A percentile compares a stretch with the other conserved stretches of the same genome.
Conservation (phyloP, 2,888 invertebrate species). For the Andrena camellia region DNA sequence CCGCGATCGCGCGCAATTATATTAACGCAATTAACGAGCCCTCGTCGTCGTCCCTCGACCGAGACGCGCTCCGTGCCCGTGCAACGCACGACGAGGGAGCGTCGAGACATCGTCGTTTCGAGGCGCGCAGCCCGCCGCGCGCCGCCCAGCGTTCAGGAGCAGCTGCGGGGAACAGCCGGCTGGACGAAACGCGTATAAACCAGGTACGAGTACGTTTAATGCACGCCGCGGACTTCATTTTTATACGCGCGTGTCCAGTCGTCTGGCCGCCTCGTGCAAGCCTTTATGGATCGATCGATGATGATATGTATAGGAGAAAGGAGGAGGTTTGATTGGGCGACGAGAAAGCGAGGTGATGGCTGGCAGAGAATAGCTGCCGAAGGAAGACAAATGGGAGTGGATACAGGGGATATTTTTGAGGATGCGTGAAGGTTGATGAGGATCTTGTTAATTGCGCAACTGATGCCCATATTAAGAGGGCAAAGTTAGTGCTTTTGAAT, state of each 20-base stretch:
- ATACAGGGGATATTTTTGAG: too few relatives aligned
- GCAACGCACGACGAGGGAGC: conserved; percentile 37
- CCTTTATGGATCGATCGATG: conserved; percentile 21
- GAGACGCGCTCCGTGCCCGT: conserved; percentile 20
- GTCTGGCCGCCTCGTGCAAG: neutral
- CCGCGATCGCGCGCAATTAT: conserved; percentile 45
- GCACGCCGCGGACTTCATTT: conserved; percentile 17
- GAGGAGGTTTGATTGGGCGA: conserved; percentile 11
- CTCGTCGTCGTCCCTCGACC: conserved; percentile 39
- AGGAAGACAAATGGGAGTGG: too few relatives aligned
- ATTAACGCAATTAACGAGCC: conserved; percentile 59
- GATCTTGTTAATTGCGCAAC: too few relatives aligned
- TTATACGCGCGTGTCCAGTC: neutral
- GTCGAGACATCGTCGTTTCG: conserved; percentile 25
- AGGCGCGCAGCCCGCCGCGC: neutral
- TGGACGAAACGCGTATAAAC: conserved; percentile 12
- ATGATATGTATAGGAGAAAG: conserved; percentile 5
- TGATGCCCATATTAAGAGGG: too few relatives aligned
- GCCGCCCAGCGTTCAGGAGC: neutral
- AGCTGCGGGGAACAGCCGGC: neutral
- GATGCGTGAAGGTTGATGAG: too few relatives aligned
- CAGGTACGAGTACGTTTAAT: conserved; percentile 41
- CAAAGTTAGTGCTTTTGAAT: too few relatives aligned
- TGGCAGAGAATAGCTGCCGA: too few relatives aligned
- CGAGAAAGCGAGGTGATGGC: neutral